Base-by-base conservation (phyloP, 2,113 vertebrate genomes). In the Nesospiza acunhae region DNA sequence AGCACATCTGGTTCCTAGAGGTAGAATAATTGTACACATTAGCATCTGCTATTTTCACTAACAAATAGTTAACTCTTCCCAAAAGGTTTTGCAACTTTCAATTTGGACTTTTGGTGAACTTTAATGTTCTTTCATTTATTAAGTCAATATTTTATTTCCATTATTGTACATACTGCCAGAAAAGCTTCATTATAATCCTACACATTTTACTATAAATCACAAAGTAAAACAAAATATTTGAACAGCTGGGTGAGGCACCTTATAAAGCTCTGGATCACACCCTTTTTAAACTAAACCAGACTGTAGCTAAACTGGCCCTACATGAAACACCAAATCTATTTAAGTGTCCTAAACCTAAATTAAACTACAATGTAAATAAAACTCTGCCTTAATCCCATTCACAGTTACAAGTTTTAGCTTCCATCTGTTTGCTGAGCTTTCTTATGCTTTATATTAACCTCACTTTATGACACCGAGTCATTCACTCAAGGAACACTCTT, bases 1-100 rank as follows among this genome's bases (percentile, higher is more conserved):
- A 11, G 99, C 94, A 98, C 99, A 99, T 93, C 99, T 98, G 84
- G 99, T 99, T 95, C 99, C 99, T 99, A 84, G 47, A 92, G 92
- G 37, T 6, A 93, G 58, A 96, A 93, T 47, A 84, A 89, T 50
- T 69, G 75, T 26, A 84, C 20, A 49, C 9, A 56, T 96, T 69
- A 96, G 74, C 72, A 84, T 75, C 75, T 68, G 59, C 66, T 58
- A 90, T 74, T 94, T 75, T 93, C 89, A 91, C 86, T 92, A 95
- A 90, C 64, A 84, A 79, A 94, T 24, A 89, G 94, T 89, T 90
- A 95, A 94, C 78, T 91, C 87, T 86, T 92, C 83, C 64, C 62
- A 91, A 63, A 68, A 78, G 30, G 9, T 87, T 79, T 67, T 78
- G 66, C 80, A 96, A 50, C 79, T 75, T 96, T 96, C 84, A 78